Conservation (phyloP, 2,797 vertebrate genomes). For the Micromesistius poutassou region DNA sequence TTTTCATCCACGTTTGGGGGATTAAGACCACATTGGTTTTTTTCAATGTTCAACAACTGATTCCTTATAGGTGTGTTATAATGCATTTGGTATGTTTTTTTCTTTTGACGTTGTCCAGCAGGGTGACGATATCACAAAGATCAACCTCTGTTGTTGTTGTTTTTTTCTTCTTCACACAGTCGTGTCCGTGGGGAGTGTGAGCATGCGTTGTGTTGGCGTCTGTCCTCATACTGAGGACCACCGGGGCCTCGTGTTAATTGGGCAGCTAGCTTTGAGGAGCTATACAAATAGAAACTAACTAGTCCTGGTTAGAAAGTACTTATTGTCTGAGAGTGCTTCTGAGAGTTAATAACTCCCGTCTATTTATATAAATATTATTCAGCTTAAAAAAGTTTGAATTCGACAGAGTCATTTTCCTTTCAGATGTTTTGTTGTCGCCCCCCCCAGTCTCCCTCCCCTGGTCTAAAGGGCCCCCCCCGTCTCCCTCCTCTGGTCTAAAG, state of each 20-base stretch:
- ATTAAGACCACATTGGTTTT: constrained; percentile 48
- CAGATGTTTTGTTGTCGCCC: too few species aligned
- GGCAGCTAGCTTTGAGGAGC: constrained; percentile 46
- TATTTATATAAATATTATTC: constrained; percentile 64
- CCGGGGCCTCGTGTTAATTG: constrained; percentile 30
- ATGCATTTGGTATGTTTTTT: constrained; percentile 33
- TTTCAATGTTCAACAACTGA: constrained; percentile 38
- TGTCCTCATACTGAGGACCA: constrained; percentile 50
- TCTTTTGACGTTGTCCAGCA: not conserved
- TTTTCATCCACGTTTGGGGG: constrained; percentile 39
- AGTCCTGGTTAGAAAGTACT: constrained; percentile 44
- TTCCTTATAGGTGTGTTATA: constrained; percentile 39
- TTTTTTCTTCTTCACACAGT: constrained; percentile 50
- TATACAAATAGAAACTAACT: constrained; percentile 38
- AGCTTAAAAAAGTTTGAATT: constrained; percentile 54
- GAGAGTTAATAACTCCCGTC: constrained; percentile 43
- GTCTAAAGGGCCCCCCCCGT: constrained; percentile 24
- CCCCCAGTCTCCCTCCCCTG: constrained; percentile 56
- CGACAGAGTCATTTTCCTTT: constrained; percentile 36
- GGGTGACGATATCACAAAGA: constrained; percentile 49
- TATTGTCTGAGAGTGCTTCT: constrained; percentile 29
- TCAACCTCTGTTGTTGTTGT: constrained; percentile 38
- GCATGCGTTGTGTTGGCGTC: constrained; percentile 66
- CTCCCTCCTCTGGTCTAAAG: constrained; percentile 47
- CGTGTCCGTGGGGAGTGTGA: constrained; percentile 53